These are phyloP conservation scores for Riptortus pedestris DNA, from an alignment of 1,140 invertebrate species.

Conservation along the genomic window DNA sequence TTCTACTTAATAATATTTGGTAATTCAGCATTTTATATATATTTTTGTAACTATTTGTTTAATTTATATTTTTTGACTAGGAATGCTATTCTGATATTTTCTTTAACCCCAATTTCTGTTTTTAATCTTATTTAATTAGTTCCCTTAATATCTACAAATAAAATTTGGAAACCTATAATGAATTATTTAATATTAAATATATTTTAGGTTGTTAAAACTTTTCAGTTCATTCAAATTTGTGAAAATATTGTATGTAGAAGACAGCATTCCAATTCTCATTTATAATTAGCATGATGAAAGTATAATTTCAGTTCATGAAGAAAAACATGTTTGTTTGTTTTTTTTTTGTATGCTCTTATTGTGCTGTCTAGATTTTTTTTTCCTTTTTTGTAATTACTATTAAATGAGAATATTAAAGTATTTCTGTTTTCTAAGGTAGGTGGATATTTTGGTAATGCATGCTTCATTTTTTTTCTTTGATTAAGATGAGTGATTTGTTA, in stretches of 20 bases:
- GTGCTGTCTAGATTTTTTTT: slow-evolving; percentile 4
- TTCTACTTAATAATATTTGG: no score
- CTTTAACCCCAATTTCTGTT: no score
- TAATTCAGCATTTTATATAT: no score
- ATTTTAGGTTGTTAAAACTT: no score
- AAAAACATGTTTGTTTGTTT: slow-evolving; percentile 3
- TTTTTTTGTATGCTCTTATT: slow-evolving; percentile 1
- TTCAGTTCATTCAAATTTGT: no score
- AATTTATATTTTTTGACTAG: no score
- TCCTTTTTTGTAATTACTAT: background rate
- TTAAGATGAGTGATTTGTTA: slow-evolving; percentile 8
- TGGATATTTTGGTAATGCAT: slow-evolving; percentile 6
- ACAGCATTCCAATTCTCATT: background rate
- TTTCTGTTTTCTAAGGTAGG: slow-evolving; percentile 5
- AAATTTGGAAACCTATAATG: no score
- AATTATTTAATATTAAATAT: no score
- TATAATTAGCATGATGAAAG: slow-evolving; percentile 4
- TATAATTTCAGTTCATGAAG: background rate
- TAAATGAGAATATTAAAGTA: background rate
- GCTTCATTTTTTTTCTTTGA: slow-evolving; percentile 7
- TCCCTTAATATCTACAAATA: no score
- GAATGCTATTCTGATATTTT: no score
- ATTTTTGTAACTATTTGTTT: no score
- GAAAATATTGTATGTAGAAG: background rate
- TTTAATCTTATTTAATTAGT: no score